phyloP scores from a whole-genome alignment of 2,888 invertebrate genomes.

The Lordiphosa andalusiaca region DNA sequence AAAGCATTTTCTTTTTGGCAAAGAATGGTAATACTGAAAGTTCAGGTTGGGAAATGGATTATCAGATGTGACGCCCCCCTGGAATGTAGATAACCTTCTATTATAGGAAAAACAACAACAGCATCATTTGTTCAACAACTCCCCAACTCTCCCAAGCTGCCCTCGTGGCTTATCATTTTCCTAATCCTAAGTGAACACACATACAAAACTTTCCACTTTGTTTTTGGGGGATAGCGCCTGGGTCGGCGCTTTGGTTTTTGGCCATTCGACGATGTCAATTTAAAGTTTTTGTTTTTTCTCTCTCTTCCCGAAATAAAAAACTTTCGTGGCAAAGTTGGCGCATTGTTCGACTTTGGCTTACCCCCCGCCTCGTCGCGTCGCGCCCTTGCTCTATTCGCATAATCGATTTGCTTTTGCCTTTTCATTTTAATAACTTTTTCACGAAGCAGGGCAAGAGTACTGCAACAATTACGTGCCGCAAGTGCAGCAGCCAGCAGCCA shows the following conservation, averaged over 20 bases:
- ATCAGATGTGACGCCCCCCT: too few relatives aligned
- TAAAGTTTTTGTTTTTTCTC: conserved; percentile 53
- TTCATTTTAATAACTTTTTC: conserved; percentile 70
- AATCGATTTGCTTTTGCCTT: conserved; percentile 65
- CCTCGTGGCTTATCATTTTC: conserved; percentile 52
- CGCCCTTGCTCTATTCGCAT: conserved; percentile 29
- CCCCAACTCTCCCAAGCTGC: too few relatives aligned
- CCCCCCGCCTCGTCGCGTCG: background rate
- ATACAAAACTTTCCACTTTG: conserved; percentile 64
- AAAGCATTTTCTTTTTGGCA: too few relatives aligned
- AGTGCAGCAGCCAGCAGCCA: conserved; percentile 5
- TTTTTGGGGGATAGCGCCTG: conserved; percentile 24
- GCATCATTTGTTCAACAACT: too few relatives aligned
- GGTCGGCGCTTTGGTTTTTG: conserved; percentile 41
- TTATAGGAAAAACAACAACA: too few relatives aligned
- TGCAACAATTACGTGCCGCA: conserved; percentile 68
- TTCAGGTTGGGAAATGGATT: too few relatives aligned
- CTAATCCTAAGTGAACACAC: conserved; percentile 23
- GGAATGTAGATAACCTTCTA: too few relatives aligned
- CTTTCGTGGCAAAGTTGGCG: conserved; percentile 31
- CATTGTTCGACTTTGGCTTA: conserved; percentile 29
- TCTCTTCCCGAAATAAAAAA: conserved; percentile 27
- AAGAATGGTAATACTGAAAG: too few relatives aligned
- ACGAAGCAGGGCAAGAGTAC: conserved; percentile 45
- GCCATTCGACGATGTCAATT: conserved; percentile 69